Evolutionary conservation across 2,888 invertebrate species (phyloP).

Genomic region (Penaeus monodon): DNA sequence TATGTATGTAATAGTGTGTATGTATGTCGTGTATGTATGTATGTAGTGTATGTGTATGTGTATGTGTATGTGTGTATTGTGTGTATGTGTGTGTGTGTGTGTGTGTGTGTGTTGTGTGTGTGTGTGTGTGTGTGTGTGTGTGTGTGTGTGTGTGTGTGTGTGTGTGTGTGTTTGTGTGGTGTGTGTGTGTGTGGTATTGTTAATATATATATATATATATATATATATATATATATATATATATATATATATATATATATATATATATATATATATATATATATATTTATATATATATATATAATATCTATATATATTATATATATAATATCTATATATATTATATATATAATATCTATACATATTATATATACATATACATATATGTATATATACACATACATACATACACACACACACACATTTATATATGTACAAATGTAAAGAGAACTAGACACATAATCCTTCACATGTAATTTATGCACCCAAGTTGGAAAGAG

Average conservation of each 20-base stretch:
- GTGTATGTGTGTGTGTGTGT: background rate
- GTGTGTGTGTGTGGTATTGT: background rate
- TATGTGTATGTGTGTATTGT: too few relatives aligned
- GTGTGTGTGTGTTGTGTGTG: too few relatives aligned
- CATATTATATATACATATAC: background rate
- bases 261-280: background rate
- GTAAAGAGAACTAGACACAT: background rate
- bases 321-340: too few relatives aligned
- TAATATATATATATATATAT: background rate
- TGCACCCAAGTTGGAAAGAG: background rate
- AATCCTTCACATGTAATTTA: background rate
- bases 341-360: background rate
- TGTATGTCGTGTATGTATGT: too few relatives aligned
- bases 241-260: background rate
- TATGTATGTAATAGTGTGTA: too few relatives aligned
- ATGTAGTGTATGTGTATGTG: too few relatives aligned
- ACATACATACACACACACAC: too few relatives aligned
- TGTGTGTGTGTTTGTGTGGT: background rate
- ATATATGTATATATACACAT: too few relatives aligned
- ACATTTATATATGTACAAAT: too few relatives aligned
- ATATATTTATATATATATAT: background rate
- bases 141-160: background rate
- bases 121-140: too few relatives aligned
- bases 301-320: background rate
- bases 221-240: background rate